phyloP scores from a whole-genome alignment of 1,140 invertebrate species.

The Scylla paramamosain region DNA sequence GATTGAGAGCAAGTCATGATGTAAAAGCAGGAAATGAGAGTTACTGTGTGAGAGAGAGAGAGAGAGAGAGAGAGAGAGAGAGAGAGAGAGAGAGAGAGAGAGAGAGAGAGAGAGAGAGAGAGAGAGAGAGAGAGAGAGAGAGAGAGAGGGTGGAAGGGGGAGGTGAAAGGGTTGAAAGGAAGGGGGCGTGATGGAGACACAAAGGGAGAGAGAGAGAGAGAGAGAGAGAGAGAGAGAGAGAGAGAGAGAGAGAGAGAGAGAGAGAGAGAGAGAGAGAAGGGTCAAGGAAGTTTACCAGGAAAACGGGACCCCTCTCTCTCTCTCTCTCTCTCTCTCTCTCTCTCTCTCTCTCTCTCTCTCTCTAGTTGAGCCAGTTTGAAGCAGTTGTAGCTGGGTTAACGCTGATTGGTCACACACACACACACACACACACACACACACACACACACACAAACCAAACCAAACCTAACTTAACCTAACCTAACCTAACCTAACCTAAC shows the following conservation, averaged over 20 bases:
- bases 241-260: conserved; percentile 33
- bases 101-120: background rate
- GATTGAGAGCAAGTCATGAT: background rate
- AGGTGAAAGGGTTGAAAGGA: background rate
- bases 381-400: too few species aligned
- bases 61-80: background rate
- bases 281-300: background rate
- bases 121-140: too few species aligned
- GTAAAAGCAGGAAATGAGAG: background rate
- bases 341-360: background rate
- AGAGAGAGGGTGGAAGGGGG: too few species aligned
- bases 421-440: too few species aligned
- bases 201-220: conserved; percentile 24
- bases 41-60: background rate
- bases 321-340: too few species aligned
- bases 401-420: too few species aligned
- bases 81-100: background rate
- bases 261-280: background rate
- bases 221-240: background rate
- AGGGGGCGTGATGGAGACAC: background rate
- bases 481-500: too few species aligned
- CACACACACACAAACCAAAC: too few species aligned
- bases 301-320: too few species aligned
- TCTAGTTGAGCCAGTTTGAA: too few species aligned
- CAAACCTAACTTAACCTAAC: too few species aligned